Conservation (phyloP, 2,797 vertebrate genomes). For the Neopelma chrysocephalum region DNA sequence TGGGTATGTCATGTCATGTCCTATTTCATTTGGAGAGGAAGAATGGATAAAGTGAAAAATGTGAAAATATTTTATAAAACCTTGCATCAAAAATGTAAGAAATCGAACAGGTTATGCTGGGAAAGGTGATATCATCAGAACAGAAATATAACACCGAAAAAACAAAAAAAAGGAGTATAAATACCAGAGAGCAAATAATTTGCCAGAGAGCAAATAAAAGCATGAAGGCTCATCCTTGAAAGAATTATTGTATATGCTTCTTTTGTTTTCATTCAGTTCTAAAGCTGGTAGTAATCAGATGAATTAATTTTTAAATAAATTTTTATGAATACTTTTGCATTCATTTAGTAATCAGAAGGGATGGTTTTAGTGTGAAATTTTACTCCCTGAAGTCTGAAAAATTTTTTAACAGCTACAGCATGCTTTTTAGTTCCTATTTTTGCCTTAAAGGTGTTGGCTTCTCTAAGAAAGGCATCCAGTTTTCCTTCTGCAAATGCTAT, state of each 20-base stretch:
- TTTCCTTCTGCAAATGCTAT: not conserved
- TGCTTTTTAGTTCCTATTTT: not conserved
- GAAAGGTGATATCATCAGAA: not conserved
- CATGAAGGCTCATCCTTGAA: not conserved
- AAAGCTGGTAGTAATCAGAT: not conserved
- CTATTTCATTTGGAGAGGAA: not conserved
- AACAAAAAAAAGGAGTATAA: not conserved
- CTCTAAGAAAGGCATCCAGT: not conserved
- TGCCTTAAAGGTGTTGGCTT: not conserved
- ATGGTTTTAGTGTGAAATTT: not conserved
- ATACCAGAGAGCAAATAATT: not conserved
- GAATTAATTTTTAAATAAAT: not conserved
- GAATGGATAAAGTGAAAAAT: not conserved
- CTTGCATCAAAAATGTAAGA: not conserved
- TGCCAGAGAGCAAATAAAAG: not conserved
- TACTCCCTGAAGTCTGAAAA: not conserved
- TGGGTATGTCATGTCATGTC: not conserved
- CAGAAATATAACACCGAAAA: not conserved
- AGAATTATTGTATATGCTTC: not conserved
- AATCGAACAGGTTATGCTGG: not conserved
- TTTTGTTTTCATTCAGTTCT: not conserved
- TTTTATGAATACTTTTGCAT: not conserved
- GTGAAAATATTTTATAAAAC: not conserved
- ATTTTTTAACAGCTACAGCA: not conserved
- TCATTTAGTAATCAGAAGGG: not conserved